Conservation (phyloP, 1,140 invertebrate genomes). For the Trialeurodes vaporariorum region DNA sequence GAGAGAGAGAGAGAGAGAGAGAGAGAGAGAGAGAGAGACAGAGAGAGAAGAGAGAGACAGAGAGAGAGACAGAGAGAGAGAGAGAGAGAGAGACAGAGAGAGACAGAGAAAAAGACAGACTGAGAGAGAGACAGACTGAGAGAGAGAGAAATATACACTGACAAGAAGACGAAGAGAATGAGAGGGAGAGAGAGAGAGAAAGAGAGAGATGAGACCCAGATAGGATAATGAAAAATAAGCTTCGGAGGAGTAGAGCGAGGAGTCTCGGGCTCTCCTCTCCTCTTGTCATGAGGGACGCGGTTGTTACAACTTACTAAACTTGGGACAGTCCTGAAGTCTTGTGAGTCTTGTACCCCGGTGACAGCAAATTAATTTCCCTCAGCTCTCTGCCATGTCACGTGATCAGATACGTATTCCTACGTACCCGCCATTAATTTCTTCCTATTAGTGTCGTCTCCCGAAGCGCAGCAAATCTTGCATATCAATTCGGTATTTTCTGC, state of each 20-base stretch:
- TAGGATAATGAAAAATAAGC: background rate
- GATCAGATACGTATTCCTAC: background rate
- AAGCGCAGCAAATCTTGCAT: background rate
- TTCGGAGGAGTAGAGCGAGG: background rate
- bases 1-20: too few relatives aligned
- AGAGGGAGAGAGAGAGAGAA: too few relatives aligned
- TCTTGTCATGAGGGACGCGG: background rate
- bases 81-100: too few relatives aligned
- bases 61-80: too few relatives aligned
- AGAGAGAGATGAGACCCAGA: background rate
- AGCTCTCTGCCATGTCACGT: background rate
- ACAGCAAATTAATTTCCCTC: background rate
- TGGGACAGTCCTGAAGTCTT: background rate
- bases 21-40: too few relatives aligned
- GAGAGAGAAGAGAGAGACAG: too few relatives aligned
- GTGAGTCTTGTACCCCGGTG: background rate
- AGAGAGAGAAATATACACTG: too few relatives aligned
- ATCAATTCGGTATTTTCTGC: background rate
- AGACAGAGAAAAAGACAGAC: too few relatives aligned
- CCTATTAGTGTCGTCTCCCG: background rate
- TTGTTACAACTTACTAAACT: constrained; percentile 1
- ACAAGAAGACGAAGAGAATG: too few relatives aligned
- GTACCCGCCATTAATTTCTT: background rate
- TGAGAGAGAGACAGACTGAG: too few relatives aligned
- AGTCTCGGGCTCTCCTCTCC: too few relatives aligned